Percentiles rank a stretch among this genome's conserved stretches.
Evolutionary conservation across 2,888 invertebrate species (phyloP).

Genomic region (Rugalucina vietnamica): DNA sequence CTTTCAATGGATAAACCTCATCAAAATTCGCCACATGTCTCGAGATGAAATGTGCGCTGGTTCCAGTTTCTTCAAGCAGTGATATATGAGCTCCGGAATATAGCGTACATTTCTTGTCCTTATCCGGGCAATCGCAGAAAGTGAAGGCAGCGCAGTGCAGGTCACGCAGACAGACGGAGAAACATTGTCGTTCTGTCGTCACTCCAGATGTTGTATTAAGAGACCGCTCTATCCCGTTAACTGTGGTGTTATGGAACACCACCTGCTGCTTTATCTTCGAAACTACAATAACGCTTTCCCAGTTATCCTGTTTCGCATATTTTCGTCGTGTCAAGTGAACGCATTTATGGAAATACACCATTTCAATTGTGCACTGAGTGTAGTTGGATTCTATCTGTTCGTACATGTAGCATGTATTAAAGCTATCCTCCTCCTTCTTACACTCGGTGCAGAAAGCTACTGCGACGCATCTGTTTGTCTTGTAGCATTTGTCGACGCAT

Average conservation of each 20-base stretch:
- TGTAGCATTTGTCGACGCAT: not conserved
- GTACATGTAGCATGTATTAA: not conserved
- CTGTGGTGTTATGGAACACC: not conserved
- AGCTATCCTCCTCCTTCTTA: not conserved
- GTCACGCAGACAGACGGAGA: not conserved
- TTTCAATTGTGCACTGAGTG: too few relatives aligned
- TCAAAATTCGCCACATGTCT: not conserved
- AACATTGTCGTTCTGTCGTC: not conserved
- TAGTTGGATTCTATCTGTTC: not conserved
- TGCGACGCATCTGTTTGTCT: not conserved
- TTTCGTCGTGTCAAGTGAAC: too few relatives aligned
- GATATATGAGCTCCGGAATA: not conserved
- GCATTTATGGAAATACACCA: too few relatives aligned
- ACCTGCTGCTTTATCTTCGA: not conserved
- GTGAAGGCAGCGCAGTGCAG: not conserved
- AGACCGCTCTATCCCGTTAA: not conserved
- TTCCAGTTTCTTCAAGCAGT: not conserved
- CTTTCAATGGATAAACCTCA: not conserved
- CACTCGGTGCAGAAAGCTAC: not conserved
- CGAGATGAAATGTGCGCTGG: not conserved
- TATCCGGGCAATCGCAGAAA: not conserved
- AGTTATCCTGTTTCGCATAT: not conserved
- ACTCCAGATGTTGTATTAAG: not conserved
- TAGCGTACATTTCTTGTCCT: not conserved
- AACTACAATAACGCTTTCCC: not conserved